Evolutionary conservation across 1,140 invertebrate genomes (phyloP).

Genomic region (Neotoxoptera formosana): DNA sequence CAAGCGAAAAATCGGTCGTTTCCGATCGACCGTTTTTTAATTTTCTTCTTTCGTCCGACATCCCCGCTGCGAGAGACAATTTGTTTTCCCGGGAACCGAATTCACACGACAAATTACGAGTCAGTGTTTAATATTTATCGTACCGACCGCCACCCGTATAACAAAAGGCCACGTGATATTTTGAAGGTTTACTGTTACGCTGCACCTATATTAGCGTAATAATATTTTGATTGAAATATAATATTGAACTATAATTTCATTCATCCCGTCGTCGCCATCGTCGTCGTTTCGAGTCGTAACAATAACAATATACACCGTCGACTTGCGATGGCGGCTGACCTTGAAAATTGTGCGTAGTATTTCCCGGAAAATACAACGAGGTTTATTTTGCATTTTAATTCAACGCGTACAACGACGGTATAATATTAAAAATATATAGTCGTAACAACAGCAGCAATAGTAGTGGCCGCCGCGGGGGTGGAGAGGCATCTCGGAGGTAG

Average conservation of each 20-base stretch:
- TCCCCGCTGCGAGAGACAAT: not conserved
- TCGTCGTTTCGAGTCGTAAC: not conserved
- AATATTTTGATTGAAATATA: not conserved
- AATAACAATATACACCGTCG: not conserved
- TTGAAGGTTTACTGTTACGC: not conserved
- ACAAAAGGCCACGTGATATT: not conserved
- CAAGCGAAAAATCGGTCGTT: not conserved
- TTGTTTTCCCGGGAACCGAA: not conserved
- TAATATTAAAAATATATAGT: not conserved
- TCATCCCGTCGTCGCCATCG: not conserved
- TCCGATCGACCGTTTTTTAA: not conserved
- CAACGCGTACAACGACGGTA: not conserved
- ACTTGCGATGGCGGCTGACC: not conserved
- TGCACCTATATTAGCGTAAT: not conserved
- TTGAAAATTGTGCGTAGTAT: conserved; percentile 1
- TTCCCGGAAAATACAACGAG: not conserved
- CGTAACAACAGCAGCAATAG: not conserved
- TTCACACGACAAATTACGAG: not conserved
- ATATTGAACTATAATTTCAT: not conserved
- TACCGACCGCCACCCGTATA: not conserved
- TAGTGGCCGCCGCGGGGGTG: no score
- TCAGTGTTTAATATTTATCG: not conserved
- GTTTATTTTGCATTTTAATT: conserved; percentile 10
- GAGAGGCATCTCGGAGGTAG: not conserved
- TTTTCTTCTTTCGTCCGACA: not conserved